Percentiles rank a stretch among this genome's conserved stretches.
Evolutionary conservation across 1,140 invertebrate species (phyloP).

Genomic region (Drosophila grimshawi): DNA sequence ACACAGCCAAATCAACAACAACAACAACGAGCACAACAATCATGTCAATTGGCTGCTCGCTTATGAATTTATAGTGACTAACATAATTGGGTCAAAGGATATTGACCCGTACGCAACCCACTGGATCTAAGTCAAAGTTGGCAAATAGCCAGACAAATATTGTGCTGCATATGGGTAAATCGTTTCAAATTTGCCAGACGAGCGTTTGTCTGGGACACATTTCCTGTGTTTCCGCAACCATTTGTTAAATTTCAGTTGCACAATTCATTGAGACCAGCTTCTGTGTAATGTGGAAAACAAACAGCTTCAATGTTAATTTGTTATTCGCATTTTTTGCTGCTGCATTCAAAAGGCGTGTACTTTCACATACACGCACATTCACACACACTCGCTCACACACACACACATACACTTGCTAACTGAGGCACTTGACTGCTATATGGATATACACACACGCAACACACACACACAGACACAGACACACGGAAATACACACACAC

Average conservation of each 20-base stretch:
- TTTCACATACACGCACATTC: slow-evolving; percentile 36
- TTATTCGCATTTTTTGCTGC: slow-evolving; percentile 52
- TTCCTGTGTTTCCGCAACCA: slow-evolving; percentile 38
- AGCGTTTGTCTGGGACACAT: slow-evolving; percentile 45
- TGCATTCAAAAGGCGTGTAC: slow-evolving; percentile 77
- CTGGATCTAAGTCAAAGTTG: slow-evolving; percentile 38
- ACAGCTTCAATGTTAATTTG: slow-evolving; percentile 37
- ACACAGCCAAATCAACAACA: slow-evolving; percentile 47
- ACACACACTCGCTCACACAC: slow-evolving; percentile 5
- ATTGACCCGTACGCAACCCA: slow-evolving; percentile 64
- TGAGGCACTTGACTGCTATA: slow-evolving; percentile 16
- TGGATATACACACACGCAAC: slow-evolving; percentile 9
- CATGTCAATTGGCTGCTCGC: slow-evolving; percentile 58
- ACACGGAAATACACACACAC: slow-evolving; percentile 12
- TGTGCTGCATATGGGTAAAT: slow-evolving; percentile 23
- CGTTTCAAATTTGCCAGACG: slow-evolving; percentile 49
- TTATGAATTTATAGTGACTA: slow-evolving; percentile 60
- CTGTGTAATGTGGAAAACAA: slow-evolving; percentile 12
- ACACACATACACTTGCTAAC: slow-evolving; percentile 12
- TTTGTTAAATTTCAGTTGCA: slow-evolving; percentile 32
- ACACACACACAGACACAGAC: slow-evolving; percentile 21
- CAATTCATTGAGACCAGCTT: neutral
- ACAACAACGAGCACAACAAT: slow-evolving; percentile 14
- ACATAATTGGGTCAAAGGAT: slow-evolving; percentile 84
- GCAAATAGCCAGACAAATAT: slow-evolving; percentile 46